phyloP scores from a whole-genome alignment of 2,797 vertebrate genomes.

The Harpagifer antarcticus region DNA sequence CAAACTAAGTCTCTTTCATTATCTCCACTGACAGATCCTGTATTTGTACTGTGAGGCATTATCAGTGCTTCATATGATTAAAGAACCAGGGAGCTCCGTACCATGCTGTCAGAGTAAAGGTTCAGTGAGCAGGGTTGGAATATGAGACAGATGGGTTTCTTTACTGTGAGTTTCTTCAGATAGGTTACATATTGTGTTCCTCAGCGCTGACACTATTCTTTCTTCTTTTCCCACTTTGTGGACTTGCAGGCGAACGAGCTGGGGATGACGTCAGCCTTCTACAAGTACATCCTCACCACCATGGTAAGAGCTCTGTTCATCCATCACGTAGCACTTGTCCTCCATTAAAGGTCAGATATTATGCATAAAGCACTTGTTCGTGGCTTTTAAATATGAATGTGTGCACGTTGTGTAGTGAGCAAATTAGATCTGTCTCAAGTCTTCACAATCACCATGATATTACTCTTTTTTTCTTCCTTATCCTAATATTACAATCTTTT shows the following conservation, averaged over 20 bases:
- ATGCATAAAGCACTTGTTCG: no score
- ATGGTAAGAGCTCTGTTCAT: slow-evolving; percentile 80
- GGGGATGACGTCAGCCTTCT: slow-evolving; percentile 91
- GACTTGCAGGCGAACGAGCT: slow-evolving; percentile 86
- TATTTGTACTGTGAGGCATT: background rate
- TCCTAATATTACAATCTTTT: background rate
- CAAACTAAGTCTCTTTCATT: background rate
- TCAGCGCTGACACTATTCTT: background rate
- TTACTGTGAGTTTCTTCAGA: background rate
- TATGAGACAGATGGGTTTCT: background rate
- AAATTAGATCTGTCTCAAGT: no score
- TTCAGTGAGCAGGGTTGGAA: no score
- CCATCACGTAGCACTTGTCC: background rate
- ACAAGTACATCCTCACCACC: slow-evolving; percentile 92
- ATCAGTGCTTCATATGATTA: no score
- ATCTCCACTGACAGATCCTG: background rate
- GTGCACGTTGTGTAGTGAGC: no score
- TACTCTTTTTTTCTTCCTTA: background rate
- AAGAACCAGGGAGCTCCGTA: no score
- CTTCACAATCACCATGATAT: background rate
- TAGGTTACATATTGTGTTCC: slow-evolving; percentile 9
- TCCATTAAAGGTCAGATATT: background rate
- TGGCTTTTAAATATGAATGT: no score
- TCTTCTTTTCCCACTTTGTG: background rate
- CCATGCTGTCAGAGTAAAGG: no score